Conservation (phyloP, 1,140 invertebrate genomes). For the Drosophila neocordata region DNA sequence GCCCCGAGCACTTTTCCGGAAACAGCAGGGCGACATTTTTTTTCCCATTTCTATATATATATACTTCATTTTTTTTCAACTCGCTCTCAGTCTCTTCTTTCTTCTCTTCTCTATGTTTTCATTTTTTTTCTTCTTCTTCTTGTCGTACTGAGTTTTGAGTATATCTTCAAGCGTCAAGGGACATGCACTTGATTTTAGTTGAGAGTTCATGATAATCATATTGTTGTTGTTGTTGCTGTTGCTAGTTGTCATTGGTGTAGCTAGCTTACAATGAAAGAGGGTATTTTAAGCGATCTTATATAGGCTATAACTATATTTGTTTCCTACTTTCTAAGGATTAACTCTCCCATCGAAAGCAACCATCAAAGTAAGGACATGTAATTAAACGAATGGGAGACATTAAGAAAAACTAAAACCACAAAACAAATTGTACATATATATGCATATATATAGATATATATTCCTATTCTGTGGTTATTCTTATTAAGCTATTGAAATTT, state of each 20-base stretch:
- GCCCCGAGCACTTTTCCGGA: constrained; percentile 80
- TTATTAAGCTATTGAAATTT: too few relatives aligned
- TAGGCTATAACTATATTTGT: too few relatives aligned
- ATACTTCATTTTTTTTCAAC: constrained; percentile 16
- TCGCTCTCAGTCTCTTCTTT: constrained; percentile 13
- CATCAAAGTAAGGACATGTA: too few relatives aligned
- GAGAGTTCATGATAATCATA: constrained; percentile 64
- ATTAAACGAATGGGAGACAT: too few relatives aligned
- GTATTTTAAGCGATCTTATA: too few relatives aligned
- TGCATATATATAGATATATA: too few relatives aligned
- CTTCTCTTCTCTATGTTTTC: neutral
- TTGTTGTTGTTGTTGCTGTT: constrained; percentile 27
- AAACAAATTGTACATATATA: too few relatives aligned
- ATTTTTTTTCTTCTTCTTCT: constrained; percentile 20
- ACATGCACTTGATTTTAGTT: constrained; percentile 80
- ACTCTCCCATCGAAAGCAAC: too few relatives aligned
- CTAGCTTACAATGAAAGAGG: neutral
- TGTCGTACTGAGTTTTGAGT: constrained; percentile 53
- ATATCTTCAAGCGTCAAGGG: constrained; percentile 68
- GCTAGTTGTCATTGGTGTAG: neutral
- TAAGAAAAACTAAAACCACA: too few relatives aligned
- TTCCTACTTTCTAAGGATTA: too few relatives aligned
- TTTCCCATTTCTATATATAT: neutral
- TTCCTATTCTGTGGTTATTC: too few relatives aligned
- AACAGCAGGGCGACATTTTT: constrained; percentile 79